Percentiles rank a stretch among this genome's conserved stretches.
Conservation (phyloP, 2,888 invertebrate genomes). For the Spicauda simplicius region DNA sequence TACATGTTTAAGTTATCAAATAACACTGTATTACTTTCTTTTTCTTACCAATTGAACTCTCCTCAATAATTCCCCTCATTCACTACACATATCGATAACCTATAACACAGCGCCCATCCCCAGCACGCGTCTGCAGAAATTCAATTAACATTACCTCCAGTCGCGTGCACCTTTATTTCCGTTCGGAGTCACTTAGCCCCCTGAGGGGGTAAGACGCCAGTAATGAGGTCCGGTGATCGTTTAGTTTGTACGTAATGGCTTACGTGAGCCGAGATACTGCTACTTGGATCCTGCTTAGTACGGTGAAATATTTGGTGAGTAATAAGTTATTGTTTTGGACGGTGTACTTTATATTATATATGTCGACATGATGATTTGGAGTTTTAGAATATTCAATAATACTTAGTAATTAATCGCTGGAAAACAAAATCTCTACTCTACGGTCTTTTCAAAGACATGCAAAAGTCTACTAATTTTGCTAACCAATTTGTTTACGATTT, state of each 20-base stretch:
- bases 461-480: too few species aligned
- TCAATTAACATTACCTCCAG: constrained; percentile 86
- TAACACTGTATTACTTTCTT: too few species aligned
- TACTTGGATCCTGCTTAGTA: constrained; percentile 35
- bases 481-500: too few species aligned
- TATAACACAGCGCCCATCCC: constrained; percentile 50
- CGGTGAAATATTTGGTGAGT: constrained; percentile 32
- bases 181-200: constrained; percentile 81
- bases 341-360: neutral
- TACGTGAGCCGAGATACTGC: constrained; percentile 66
- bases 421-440: too few species aligned
- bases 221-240: constrained; percentile 83
- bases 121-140: constrained; percentile 82
- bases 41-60: too few species aligned
- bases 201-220: constrained; percentile 65
- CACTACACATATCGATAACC: constrained; percentile 36
- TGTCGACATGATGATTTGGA: too few species aligned
- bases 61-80: neutral
- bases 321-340: neutral
- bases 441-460: too few species aligned
- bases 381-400: too few species aligned
- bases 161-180: constrained; percentile 86
- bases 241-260: constrained; percentile 82
- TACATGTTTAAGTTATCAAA: too few species aligned
- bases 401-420: too few species aligned